Percentiles rank a stretch among this genome's conserved stretches.
Conservation (phyloP, 2,888 invertebrate species). For the Iselma pallidipennis region DNA sequence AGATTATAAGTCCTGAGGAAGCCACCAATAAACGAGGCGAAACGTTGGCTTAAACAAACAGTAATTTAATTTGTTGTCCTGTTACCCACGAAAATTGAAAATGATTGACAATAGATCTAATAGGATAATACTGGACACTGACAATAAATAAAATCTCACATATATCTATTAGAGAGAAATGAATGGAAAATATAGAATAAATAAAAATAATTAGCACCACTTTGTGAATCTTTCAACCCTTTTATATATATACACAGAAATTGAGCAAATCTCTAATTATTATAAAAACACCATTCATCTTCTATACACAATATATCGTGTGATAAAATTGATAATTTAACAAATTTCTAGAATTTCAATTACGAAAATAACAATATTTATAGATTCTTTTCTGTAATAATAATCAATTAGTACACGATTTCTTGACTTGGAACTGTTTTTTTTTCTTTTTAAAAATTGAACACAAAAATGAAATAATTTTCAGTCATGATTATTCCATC, state of each 20-base stretch:
- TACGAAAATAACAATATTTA: background rate
- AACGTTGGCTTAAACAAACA: too few species aligned
- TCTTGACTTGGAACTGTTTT: conserved; percentile 25
- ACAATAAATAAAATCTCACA: too few species aligned
- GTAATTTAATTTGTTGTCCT: too few species aligned
- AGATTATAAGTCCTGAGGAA: too few species aligned
- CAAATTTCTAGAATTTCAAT: conserved; percentile 1
- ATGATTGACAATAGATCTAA: too few species aligned
- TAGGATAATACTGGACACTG: too few species aligned
- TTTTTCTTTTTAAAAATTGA: background rate
- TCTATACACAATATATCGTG: background rate
- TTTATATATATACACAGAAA: background rate
- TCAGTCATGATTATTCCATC: conserved; percentile 34
- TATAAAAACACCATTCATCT: background rate
- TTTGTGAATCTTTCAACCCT: background rate
- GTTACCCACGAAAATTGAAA: too few species aligned
- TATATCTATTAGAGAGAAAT: too few species aligned
- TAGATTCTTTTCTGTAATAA: background rate
- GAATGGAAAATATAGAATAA: too few species aligned
- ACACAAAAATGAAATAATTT: conserved; percentile 33
- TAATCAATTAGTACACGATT: background rate
- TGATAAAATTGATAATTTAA: background rate
- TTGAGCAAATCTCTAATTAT: background rate
- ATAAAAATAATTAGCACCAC: conserved; percentile 11
- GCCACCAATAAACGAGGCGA: too few species aligned